Evolutionary conservation across 2,888 invertebrate genomes (phyloP), one percentile per base, ranked within the genome.

Genomic region (Brenthis hecate): DNA sequence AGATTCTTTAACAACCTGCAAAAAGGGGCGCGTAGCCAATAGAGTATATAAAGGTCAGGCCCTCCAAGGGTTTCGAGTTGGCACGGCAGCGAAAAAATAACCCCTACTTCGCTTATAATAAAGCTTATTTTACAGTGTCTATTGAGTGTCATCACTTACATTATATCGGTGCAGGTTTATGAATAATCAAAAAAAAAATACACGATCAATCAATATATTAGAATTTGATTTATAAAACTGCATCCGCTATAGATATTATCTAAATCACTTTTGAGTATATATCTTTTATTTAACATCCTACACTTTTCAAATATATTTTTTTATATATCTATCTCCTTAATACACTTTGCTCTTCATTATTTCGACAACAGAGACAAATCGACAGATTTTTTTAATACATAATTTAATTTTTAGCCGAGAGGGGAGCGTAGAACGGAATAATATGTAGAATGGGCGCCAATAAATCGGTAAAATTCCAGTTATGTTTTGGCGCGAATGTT

Each of bases 1-100:
- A 95, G 97, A 95, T 97, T 97, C 96, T 97, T 97, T 96, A 97
- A 97, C 95, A 96, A 96, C 94, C 94, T 96, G 93, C 96, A 96
- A 95, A 96, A 97, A 95, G 95, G 95, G 89, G 96, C 96, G 93
- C 95, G 96, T 95, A 96, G 96, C 94, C 96, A 96, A 95, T 96
- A 95, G 83, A 93, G 73, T 28, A 28, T 76, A 80, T 79, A 81
- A 88, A 82, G 91, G 91, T 90, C 87, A 90, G 87, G 81, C 84
- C 85, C 85, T 73, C 13, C 70, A 71, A 68, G 77, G 93, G 83
- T 80, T 80, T 80, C 69, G 75, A 87, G 83, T 88, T 86, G 80
- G 91, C 92, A 91, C 91, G 91, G 82, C 88, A 76, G 84, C 83
- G 78, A 81, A 84, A 87, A 89, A 89, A 11, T 28, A 28, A 43